phyloP scores from a whole-genome alignment of 2,888 invertebrate species.

The Marasmarcha lunaedactyla region DNA sequence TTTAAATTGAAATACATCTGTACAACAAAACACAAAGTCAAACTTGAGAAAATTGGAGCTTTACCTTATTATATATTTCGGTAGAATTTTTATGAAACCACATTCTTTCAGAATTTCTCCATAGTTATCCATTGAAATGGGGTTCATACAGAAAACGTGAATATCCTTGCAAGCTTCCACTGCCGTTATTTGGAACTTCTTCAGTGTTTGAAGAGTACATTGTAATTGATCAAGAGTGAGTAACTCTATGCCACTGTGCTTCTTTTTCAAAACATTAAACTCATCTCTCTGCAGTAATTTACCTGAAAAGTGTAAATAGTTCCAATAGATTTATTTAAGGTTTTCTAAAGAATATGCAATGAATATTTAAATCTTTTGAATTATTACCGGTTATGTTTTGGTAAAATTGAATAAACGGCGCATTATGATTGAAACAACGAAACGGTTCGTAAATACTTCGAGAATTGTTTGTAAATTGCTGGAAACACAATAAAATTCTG shows the following conservation, averaged over 20 bases:
- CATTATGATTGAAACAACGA: neutral
- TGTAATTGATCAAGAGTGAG: slow-evolving; percentile 36
- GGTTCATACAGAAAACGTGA: slow-evolving; percentile 68
- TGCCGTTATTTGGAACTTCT: slow-evolving; percentile 53
- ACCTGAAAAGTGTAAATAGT: no score
- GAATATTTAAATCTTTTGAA: no score
- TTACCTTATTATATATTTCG: slow-evolving; percentile 51
- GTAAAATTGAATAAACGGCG: neutral
- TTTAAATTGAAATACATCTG: no score
- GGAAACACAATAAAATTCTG: no score
- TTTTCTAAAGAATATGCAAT: no score
- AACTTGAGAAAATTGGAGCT: no score
- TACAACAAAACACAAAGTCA: no score
- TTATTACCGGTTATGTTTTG: neutral
- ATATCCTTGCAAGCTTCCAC: slow-evolving; percentile 65
- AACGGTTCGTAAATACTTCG: neutral
- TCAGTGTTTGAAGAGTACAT: slow-evolving; percentile 35
- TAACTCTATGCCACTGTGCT: slow-evolving; percentile 40
- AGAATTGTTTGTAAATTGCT: neutral
- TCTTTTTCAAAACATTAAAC: slow-evolving; percentile 29
- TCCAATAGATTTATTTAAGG: no score
- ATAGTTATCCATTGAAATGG: slow-evolving; percentile 71
- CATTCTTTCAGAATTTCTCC: slow-evolving; percentile 73
- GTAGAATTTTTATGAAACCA: slow-evolving; percentile 57
- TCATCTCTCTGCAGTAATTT: slow-evolving; percentile 20